Evolutionary conservation across 2,113 vertebrate species (phyloP).

Genomic region (Carettochelys insculpta): DNA sequence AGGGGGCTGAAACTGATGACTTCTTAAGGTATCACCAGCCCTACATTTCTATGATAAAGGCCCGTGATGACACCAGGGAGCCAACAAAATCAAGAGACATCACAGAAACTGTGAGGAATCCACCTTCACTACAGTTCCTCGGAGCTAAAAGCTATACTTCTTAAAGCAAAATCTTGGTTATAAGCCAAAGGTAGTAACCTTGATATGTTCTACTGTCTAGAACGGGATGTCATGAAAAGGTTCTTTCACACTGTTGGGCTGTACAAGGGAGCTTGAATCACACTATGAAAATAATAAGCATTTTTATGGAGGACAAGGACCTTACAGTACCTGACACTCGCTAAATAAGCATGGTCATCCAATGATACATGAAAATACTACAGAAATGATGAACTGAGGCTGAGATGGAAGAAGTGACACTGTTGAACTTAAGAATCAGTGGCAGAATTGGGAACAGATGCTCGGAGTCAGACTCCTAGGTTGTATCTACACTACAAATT

Average conservation of each 20-base stretch:
- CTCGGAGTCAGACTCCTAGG: not conserved
- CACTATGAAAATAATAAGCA: not conserved
- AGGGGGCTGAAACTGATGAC: not conserved
- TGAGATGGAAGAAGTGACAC: too few species aligned
- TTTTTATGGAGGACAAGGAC: not conserved
- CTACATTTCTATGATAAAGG: not conserved
- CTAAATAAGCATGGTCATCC: not conserved
- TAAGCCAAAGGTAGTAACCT: not conserved
- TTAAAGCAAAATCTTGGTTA: not conserved
- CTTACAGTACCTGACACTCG: not conserved
- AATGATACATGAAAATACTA: not conserved
- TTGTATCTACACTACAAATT: too few species aligned
- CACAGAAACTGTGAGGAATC: not conserved
- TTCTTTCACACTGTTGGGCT: not conserved
- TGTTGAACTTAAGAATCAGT: too few species aligned
- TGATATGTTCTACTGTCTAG: not conserved
- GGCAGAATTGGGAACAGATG: not conserved
- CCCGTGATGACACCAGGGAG: not conserved
- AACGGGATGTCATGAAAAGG: not conserved
- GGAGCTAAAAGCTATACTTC: not conserved
- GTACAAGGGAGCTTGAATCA: not conserved
- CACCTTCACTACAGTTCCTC: not conserved
- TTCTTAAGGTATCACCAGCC: too few species aligned
- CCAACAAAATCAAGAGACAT: not conserved
- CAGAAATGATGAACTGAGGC: too few species aligned